These are phyloP conservation scores for Ariopsis seemanni DNA, from an alignment of 2,113 vertebrate species.

Conservation along the genomic window DNA sequence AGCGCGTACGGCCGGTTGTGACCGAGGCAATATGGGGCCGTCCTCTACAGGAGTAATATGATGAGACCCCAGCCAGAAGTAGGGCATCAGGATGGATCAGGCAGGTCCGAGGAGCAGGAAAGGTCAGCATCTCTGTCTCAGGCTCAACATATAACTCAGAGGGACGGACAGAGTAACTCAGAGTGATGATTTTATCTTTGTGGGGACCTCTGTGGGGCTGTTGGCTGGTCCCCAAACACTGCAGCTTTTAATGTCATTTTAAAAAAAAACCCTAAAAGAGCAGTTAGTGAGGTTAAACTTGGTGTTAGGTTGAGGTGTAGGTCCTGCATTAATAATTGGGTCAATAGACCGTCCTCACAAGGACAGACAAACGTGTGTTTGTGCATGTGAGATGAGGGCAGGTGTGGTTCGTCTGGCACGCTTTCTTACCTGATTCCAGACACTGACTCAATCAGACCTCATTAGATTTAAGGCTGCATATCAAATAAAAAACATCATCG, in stretches of 20 bases:
- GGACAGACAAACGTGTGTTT: not conserved
- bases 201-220: not conserved
- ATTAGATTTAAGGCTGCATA: conserved; percentile 6
- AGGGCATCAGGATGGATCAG: no score
- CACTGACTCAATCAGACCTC: conserved; percentile 43
- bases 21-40: no score
- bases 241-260: not conserved
- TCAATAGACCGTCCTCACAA: not conserved
- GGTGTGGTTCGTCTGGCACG: conserved; percentile 34
- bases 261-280: no score
- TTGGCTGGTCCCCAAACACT: not conserved
- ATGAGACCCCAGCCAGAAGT: no score
- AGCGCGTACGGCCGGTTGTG: no score
- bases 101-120: no score
- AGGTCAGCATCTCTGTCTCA: no score
- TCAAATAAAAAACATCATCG: conserved; percentile 15
- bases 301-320: not conserved
- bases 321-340: not conserved
- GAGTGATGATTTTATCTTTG: not conserved
- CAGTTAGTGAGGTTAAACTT: not conserved
- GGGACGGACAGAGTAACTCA: no score
- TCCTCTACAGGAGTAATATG: no score
- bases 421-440: conserved; percentile 34
- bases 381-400: not conserved
- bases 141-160: no score